These are phyloP conservation scores for Phacellophora camtschatica DNA, from an alignment of 30 jellyfish, hydroid and myxozoan genomes.

Conservation along the genomic window DNA sequence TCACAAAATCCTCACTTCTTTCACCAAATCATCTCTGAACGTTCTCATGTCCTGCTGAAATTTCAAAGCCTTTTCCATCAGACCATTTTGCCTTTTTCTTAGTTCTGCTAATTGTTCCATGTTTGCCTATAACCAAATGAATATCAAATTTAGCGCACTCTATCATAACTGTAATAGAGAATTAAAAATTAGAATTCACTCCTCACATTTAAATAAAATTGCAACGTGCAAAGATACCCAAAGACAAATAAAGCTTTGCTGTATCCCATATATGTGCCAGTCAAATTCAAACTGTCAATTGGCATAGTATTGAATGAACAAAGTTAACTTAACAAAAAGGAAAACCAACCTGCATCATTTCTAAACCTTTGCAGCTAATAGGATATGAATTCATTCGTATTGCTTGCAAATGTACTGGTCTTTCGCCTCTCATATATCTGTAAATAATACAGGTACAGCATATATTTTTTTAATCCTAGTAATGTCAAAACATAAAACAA, in stretches of 20 bases:
- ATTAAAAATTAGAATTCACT: too few relatives aligned
- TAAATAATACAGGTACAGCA: too few relatives aligned
- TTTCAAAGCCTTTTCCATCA: conserved; percentile 66
- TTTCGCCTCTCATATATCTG: conserved; percentile 95
- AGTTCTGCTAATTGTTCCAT: conserved; percentile 73
- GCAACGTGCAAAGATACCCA: too few relatives aligned
- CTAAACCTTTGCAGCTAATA: conserved; percentile 84
- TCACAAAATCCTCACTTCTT: conserved; percentile 52
- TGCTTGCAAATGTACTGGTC: conserved; percentile 46
- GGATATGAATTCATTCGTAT: conserved; percentile 48
- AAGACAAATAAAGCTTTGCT: too few relatives aligned
- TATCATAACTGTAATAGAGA: too few relatives aligned
- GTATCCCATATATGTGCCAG: too few relatives aligned
- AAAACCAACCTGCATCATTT: conserved; percentile 79
- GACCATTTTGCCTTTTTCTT: conserved; percentile 78
- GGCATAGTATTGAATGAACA: not conserved
- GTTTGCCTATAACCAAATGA: conserved; percentile 45
- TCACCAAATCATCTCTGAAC: conserved; percentile 59
- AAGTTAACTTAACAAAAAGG: not conserved
- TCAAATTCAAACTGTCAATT: too few relatives aligned
- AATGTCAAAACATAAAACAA: too few relatives aligned
- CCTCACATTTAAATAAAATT: too few relatives aligned
- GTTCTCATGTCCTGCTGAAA: conserved; percentile 74
- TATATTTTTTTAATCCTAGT: too few relatives aligned
- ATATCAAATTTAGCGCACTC: not conserved